These are phyloP conservation scores for rabbit (Oryctolagus cuniculus) DNA, from an alignment of 2,113 vertebrate genomes.

Conservation along the genomic window mOryCun1.1 NC_091440.1:99915001-99915500, in stretches of 20 bases:
- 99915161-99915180: not conserved
- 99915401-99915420: not conserved
- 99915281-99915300: not conserved
- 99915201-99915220: not conserved
- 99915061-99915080: slow-evolving; percentile 19
- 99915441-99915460: not conserved
- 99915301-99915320: not conserved
- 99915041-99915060: slow-evolving; percentile 3
- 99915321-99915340: not conserved
- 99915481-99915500: not conserved
- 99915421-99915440: not conserved
- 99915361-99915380: accelerated
- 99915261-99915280: not conserved
- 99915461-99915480: not conserved
- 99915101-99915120: not conserved
- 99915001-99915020: not conserved
- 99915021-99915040: not conserved
- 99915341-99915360: not conserved
- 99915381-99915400: not conserved
- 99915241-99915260: not conserved
- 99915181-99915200: not conserved
- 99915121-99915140: not conserved
- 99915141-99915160: not conserved
- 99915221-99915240: slow-evolving; percentile 9
- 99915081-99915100: not conserved